Evolutionary conservation across 2,113 vertebrate genomes (phyloP), one percentile per base, ranked within the genome.

Genomic region (Morone chrysops): DNA sequence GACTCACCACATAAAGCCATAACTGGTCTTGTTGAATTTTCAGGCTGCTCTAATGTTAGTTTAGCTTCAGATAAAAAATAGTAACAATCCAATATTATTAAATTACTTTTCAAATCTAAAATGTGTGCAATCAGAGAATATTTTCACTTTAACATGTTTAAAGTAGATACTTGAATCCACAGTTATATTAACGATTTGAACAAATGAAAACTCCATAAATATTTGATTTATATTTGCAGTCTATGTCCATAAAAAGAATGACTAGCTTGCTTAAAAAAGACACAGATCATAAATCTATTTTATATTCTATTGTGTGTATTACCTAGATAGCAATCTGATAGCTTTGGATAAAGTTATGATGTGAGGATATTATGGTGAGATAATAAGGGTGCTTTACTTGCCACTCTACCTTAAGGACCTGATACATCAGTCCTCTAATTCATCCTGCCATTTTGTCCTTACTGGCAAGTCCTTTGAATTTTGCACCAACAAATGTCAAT

Each of bases 151-250:
- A 89, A 88, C 72, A 62, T 83, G 80, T 87, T 91, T 89, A 84
- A 92, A 93, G 83, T 90, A 93, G 81, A 91, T 93, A 94, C 92
- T 94, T 94, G 92, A 94, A 94, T 90, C 80, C 81, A 91, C 83
- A 93, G 87, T 89, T 90, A 81, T 92, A 87, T 82, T 84, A 90
- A 91, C 75, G 65, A 89, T 83, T 82, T 90, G 80, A 90, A 81
- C 80, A 90, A 92, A 89, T 89, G 74, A 70, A 87, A 92, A 89
- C 57, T 80, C 67, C 75, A 80, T 72, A 84, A 90, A 89, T 93
- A 89, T 92, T 88, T 92, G 80, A 88, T 90, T 88, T 94, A 92
- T 93, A 92, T 93, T 90, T 94, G 74, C 78, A 82, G 71, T 83
- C 59, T 87, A 90, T 88, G 87, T 90, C 88, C 81, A 88, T 86